Evolutionary conservation across 2,888 invertebrate species (phyloP), one percentile per base, ranked within the genome.

Genomic region (Scaptomyza parva): DNA sequence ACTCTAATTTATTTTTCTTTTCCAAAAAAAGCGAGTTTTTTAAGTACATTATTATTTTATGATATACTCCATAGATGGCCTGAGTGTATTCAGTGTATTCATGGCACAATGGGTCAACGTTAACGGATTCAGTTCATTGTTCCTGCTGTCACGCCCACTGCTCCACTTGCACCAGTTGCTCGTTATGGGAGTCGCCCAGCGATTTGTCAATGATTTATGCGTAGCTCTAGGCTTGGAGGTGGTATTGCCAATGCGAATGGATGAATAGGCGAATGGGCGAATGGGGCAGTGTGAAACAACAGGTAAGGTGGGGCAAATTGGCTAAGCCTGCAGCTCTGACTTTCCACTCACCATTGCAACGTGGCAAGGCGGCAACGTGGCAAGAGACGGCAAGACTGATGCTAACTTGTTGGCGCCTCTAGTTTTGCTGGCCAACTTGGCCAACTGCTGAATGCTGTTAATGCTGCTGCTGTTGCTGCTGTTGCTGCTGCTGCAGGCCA

Each of bases 131-230:
- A 37, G 57, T 54, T 51, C 26, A 54, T 47, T 20, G 45, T 61
- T 55, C 44, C 33, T 18, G 20, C 24, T 40, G 54, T 20, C 65
- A 63, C 70, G 73, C 73, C 80, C 52, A 40, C 55, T 30, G 45
- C 9, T 2, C 18, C n/a, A 20, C 4, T 35, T 44, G 73, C 64
- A 65, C 33, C 73, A 69, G 57, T 69, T 73, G 75, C 72, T 65
- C 75, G 55, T 73, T 74, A 73, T 69, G 75, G 75, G 70, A 57
- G 60, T 51, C 70, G 30, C 59, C 55, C 14, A 39, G 74, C 70
- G 64, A 60, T 69, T 72, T 72, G 53, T 60, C 70, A 57, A 69
- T 74, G 65, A 74, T 73, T 73, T 69, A 74, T 73, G 57, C 52
- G 33, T 41, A 11, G 18, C 45, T n/a, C 4, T 12, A 17, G 28